Conservation (phyloP, 53 echinoderm and acorn worm genomes). For the Hippasteria phrygiana region DNA sequence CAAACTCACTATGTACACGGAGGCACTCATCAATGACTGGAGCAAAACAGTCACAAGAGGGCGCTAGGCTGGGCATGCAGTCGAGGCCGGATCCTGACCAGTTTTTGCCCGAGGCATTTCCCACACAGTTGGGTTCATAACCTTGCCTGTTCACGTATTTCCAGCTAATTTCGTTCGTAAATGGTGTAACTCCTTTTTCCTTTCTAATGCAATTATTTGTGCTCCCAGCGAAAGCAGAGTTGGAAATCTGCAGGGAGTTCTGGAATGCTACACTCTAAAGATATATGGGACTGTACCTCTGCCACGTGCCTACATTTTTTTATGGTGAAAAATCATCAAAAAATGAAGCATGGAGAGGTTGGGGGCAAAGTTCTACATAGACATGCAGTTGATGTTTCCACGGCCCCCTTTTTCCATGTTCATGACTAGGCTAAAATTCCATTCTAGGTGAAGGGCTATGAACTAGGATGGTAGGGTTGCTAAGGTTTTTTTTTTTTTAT, state of each 20-base stretch:
- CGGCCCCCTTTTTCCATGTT: no score
- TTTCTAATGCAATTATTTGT: background rate
- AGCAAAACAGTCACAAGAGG: conserved; percentile 13
- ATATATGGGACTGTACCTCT: no score
- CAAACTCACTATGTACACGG: no score
- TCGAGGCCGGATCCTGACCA: background rate
- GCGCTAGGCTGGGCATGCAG: conserved; percentile 13
- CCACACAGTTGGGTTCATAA: conserved; percentile 4
- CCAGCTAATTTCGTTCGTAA: conserved; percentile 24
- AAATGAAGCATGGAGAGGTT: no score
- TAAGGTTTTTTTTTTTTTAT: no score
- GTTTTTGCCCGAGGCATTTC: conserved; percentile 3
- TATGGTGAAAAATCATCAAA: no score
- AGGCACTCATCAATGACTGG: background rate
- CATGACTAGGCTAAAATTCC: no score
- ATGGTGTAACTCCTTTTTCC: background rate
- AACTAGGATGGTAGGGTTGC: no score
- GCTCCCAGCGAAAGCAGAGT: background rate
- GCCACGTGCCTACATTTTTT: no score
- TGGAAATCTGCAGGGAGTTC: conserved; percentile 24
- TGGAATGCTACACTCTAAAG: conserved; percentile 14
- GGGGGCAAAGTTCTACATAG: no score
- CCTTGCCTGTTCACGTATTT: conserved; percentile 17
- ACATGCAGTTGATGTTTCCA: no score
- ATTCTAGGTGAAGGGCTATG: no score